These are phyloP conservation scores for Centrocercus urophasianus DNA, from an alignment of 2,113 vertebrate genomes.

Conservation along the genomic window DNA sequence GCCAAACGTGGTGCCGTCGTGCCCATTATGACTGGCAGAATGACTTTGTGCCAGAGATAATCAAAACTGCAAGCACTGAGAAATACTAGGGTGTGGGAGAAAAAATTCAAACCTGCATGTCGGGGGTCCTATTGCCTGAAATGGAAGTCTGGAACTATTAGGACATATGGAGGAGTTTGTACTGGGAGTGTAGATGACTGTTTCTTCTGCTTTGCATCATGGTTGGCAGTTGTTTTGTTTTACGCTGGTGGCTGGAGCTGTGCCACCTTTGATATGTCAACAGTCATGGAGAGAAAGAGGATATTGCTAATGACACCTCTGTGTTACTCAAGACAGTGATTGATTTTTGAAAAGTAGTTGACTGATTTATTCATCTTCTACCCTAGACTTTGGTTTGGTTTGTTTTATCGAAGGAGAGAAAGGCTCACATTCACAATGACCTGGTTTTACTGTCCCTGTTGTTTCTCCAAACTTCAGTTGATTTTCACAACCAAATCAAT, in stretches of 20 bases:
- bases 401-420: neutral
- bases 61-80: neutral
- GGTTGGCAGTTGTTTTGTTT: neutral
- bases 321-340: neutral
- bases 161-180: neutral
- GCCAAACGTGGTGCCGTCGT: neutral
- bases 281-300: neutral
- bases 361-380: neutral
- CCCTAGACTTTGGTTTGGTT: neutral
- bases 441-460: neutral
- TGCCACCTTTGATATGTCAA: neutral
- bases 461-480: neutral
- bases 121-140: neutral
- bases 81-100: neutral
- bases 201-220: neutral
- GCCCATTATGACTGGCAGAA: neutral
- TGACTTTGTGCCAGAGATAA: neutral
- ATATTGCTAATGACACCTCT: neutral
- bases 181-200: neutral
- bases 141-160: neutral
- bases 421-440: rapidly evolving
- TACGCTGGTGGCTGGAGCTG: neutral
- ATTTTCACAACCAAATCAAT: neutral
- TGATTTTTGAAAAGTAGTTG: neutral
- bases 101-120: neutral